phyloP scores from a whole-genome alignment of 2,113 vertebrate species.

The Panurus biarmicus region DNA sequence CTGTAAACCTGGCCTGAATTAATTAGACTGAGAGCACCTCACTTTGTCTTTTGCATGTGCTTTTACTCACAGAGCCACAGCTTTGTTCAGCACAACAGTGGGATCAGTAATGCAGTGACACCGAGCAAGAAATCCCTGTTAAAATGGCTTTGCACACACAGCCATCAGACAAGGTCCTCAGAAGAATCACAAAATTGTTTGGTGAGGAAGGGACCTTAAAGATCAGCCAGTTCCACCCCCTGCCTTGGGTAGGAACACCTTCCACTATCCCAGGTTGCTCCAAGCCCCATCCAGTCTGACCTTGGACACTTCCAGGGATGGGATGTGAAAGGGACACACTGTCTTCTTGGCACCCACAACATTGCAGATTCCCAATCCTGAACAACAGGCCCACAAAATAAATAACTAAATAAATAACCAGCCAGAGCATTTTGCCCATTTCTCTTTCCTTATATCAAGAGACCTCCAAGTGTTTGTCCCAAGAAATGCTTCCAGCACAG shows the following conservation, averaged over 20 bases:
- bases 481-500: background rate
- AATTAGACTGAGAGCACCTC: background rate
- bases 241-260: background rate
- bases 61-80: background rate
- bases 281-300: accelerated
- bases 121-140: background rate
- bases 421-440: background rate
- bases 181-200: background rate
- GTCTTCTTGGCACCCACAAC: too few species aligned
- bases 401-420: background rate
- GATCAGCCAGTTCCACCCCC: background rate
- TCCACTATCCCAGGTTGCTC: background rate
- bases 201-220: background rate
- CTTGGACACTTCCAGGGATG: background rate
- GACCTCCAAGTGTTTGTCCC: background rate
- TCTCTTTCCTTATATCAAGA: background rate
- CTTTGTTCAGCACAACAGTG: background rate
- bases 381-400: background rate
- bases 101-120: background rate
- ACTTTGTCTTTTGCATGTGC: background rate
- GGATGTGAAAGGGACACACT: accelerated
- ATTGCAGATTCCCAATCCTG: accelerated
- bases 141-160: background rate
- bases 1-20: background rate
- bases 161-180: background rate